Evolutionary conservation across 1,140 invertebrate species (phyloP), one percentile per base, ranked within the genome.

Genomic region (Parapsyche elsis): DNA sequence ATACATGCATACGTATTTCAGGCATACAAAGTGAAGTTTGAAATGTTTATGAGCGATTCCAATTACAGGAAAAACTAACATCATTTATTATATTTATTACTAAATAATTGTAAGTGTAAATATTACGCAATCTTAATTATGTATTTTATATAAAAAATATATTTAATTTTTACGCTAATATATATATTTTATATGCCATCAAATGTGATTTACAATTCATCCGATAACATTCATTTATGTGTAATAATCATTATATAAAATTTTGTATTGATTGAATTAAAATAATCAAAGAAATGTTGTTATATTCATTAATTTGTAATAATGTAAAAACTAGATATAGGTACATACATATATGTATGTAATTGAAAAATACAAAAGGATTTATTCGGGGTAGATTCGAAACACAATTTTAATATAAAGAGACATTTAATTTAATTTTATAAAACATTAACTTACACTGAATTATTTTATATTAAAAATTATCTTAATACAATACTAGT

Each of bases 61-160:
- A n/a, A n/a, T n/a, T n/a, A n/a, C n/a, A n/a, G n/a, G n/a, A 0
- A 38, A 45, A 16, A 73, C 38, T 73, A 46, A 46, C 45, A 73
- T 38, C 30, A n/a, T 49, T 46, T 46, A 71, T 7, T 12, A n/a
- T 49, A 73, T 73, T 45, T 73, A 46, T 73, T 49, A 49, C n/a
- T 21, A n/a, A 46, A 16, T 46, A 38, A 73, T 46, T 73, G 38
- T 73, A 73, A 19, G 45, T 73, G 45, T 73, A 67, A 21, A 16
- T 67, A 67, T 67, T 46, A 73, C 12, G 67, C 14, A 71, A 73
- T 46, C 21, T 67, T 67, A 73, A 38, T 73, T 21, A 46, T 38
- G 14, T 21, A 16, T 67, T 49, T 19, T 46, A 21, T 73, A 73
- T 46, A 46, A 73, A 73, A 26, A 73, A 46, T 73, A 49, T 38